These are phyloP conservation scores for Drosophila meridionalis DNA, from an alignment of 2,888 invertebrate genomes.

Conservation along the genomic window DNA sequence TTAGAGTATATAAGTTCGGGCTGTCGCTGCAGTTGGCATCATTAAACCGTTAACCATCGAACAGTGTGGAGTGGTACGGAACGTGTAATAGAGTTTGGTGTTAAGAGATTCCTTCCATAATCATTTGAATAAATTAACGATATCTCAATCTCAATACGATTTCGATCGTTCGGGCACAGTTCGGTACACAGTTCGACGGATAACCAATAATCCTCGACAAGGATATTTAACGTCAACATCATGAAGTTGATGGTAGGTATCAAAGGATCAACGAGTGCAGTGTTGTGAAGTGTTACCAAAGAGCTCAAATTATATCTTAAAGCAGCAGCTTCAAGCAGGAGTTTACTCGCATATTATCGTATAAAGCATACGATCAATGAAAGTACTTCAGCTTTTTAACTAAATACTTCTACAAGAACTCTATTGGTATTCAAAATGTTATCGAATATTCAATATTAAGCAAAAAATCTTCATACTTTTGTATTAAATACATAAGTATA, in stretches of 20 bases:
- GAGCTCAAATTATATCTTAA: constrained; percentile 9
- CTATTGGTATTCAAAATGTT: background rate
- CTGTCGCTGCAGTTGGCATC: constrained; percentile 83
- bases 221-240: constrained; percentile 63
- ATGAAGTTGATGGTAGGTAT: constrained; percentile 85
- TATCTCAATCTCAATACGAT: constrained; percentile 14
- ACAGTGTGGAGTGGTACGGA: constrained; percentile 69
- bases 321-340: no score
- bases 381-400: background rate
- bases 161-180: constrained; percentile 44
- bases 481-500: background rate
- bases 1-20: constrained; percentile 83
- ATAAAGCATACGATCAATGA: background rate
- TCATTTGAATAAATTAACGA: constrained; percentile 4
- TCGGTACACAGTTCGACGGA: constrained; percentile 55
- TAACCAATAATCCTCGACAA: constrained; percentile 40
- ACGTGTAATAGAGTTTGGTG: constrained; percentile 52
- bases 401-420: background rate
- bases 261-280: constrained; percentile 31
- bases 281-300: constrained; percentile 30
- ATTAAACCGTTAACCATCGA: constrained; percentile 85
- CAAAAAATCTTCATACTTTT: background rate
- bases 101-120: constrained; percentile 49
- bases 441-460: no score
- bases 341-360: no score